These are phyloP conservation scores for Ooceraea biroi DNA, from an alignment of 1,140 invertebrate species.

Conservation along the genomic window DNA sequence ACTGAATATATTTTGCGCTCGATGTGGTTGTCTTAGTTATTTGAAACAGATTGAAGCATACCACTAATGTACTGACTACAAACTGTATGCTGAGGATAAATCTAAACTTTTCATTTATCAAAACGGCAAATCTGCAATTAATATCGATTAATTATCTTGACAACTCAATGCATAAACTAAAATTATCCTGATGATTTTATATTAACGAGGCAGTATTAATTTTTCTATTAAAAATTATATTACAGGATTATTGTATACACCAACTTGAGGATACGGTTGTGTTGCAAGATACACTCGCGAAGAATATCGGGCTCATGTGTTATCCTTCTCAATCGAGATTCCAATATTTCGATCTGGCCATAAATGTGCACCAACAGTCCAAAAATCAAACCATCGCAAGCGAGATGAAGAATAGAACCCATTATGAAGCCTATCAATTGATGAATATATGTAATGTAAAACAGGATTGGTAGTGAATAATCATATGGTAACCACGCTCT, in stretches of 20 bases:
- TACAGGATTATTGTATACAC: not conserved
- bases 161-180: not conserved
- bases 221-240: not conserved
- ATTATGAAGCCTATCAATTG: slow-evolving; percentile 54
- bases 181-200: slow-evolving; percentile 3
- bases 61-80: slow-evolving; percentile 62
- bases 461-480: slow-evolving; percentile 30
- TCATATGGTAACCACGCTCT: slow-evolving; percentile 73
- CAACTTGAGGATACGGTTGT: slow-evolving; percentile 70
- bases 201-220: slow-evolving; percentile 10
- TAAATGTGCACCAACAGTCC: slow-evolving; percentile 68
- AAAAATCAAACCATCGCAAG: slow-evolving; percentile 64
- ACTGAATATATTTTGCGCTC: slow-evolving; percentile 77
- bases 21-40: slow-evolving; percentile 79
- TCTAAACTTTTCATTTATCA: slow-evolving; percentile 59
- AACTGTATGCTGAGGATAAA: slow-evolving; percentile 67
- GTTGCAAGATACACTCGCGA: slow-evolving; percentile 61
- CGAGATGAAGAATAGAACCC: slow-evolving; percentile 40
- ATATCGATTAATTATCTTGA: too few species aligned
- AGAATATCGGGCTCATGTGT: slow-evolving; percentile 1
- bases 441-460: slow-evolving; percentile 55
- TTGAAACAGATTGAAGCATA: slow-evolving; percentile 67
- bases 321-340: slow-evolving; percentile 56
- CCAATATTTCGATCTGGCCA: slow-evolving; percentile 67
- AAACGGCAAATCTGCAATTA: slow-evolving; percentile 44